Conservation (phyloP, 2,113 vertebrate genomes). For the Lonchura striata region DNA sequence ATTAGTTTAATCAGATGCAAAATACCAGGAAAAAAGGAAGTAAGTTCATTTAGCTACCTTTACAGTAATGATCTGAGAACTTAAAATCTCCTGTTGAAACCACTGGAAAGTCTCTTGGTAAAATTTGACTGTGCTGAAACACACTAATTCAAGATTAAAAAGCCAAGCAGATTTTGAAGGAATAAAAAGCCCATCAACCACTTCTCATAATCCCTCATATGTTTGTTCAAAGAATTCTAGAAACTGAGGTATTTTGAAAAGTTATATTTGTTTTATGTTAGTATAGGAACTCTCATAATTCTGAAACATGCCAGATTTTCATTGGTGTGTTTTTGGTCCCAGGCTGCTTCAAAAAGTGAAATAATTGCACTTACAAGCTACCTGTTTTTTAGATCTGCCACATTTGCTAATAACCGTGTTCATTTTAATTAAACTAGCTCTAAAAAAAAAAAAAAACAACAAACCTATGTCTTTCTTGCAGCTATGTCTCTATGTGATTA, state of each 20-base stretch:
- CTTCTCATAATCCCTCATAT: neutral
- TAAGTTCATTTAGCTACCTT: neutral
- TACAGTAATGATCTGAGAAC: neutral
- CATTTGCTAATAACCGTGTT: neutral
- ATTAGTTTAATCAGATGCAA: neutral
- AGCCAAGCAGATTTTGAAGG: neutral
- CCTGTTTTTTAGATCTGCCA: neutral
- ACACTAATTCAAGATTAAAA: neutral
- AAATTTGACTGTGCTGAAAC: neutral
- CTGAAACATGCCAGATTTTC: neutral
- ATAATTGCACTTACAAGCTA: neutral
- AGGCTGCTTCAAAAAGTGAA: neutral
- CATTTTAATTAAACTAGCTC: neutral
- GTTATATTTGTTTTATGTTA: neutral
- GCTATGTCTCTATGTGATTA: neutral
- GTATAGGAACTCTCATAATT: neutral
- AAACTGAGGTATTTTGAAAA: neutral
- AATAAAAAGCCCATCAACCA: neutral
- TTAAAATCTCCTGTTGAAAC: neutral
- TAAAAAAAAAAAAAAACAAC: conserved; percentile 45
- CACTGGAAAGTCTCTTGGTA: neutral
- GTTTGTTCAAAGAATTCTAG: neutral
- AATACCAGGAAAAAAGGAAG: neutral
- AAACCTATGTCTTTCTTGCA: neutral
- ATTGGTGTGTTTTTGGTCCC: neutral